Evolutionary conservation across 2,888 invertebrate genomes (phyloP).

Genomic region (Aproaerema taeniolella): DNA sequence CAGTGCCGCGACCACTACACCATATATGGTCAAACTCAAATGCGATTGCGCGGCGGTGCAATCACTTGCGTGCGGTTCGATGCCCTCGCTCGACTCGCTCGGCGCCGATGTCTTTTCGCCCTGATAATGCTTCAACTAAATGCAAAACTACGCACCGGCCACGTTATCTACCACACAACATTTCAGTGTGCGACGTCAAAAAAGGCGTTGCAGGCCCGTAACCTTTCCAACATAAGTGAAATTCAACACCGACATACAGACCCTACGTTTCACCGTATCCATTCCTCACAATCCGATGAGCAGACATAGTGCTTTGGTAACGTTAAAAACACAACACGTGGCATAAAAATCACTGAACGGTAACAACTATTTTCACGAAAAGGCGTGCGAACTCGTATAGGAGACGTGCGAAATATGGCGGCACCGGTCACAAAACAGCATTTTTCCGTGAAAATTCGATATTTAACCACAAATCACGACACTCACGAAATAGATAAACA

Average conservation of each 20-base stretch:
- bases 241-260: slow-evolving; percentile 60
- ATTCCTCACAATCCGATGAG: slow-evolving; percentile 26
- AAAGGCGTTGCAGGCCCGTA: slow-evolving; percentile 64
- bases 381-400: slow-evolving; percentile 68
- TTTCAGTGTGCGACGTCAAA: slow-evolving; percentile 42
- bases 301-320: slow-evolving; percentile 26
- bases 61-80: slow-evolving; percentile 58
- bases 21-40: slow-evolving; percentile 69
- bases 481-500: slow-evolving; percentile 39
- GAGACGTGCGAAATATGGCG: slow-evolving; percentile 75
- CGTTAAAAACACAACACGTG: slow-evolving; percentile 64
- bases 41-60: slow-evolving; percentile 71
- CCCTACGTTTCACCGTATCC: slow-evolving; percentile 27
- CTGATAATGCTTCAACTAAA: slow-evolving; percentile 20
- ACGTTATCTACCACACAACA: slow-evolving; percentile 17
- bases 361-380: slow-evolving; percentile 66
- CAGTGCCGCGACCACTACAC: slow-evolving; percentile 50
- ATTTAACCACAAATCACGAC: slow-evolving; percentile 32
- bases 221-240: slow-evolving; percentile 67
- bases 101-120: slow-evolving; percentile 18
- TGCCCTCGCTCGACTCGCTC: slow-evolving; percentile 45
- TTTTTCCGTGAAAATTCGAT: slow-evolving; percentile 47
- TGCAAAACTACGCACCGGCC: slow-evolving; percentile 22
- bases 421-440: slow-evolving; percentile 63
- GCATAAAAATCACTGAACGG: slow-evolving; percentile 72